Conservation (phyloP, 2,797 vertebrate species). For the Prunella strophiata region DNA sequence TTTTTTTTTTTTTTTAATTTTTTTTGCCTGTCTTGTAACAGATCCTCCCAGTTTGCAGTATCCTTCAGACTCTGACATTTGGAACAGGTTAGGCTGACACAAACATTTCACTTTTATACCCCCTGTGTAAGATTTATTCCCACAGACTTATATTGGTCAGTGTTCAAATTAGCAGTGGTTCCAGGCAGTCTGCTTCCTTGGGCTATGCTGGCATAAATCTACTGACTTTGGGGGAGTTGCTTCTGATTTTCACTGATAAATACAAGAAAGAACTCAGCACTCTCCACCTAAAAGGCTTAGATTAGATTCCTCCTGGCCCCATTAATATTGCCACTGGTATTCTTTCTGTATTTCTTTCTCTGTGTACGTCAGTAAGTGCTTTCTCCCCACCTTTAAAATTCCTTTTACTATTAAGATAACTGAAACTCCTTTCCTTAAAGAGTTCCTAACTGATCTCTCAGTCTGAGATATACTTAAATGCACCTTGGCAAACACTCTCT, state of each 20-base stretch:
- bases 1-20: background rate
- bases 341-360: background rate
- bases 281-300: conserved; percentile 34
- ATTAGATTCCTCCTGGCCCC: conserved; percentile 25
- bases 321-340: conserved; percentile 8
- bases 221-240: conserved; percentile 35
- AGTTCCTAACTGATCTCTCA: background rate
- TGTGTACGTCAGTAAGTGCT: background rate
- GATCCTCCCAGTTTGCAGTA: background rate
- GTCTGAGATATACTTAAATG: background rate
- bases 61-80: conserved; percentile 21
- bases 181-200: conserved; percentile 70
- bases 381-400: background rate
- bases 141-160: conserved; percentile 42
- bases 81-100: conserved; percentile 51
- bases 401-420: background rate
- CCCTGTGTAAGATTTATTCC: conserved; percentile 54
- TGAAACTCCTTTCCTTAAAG: background rate
- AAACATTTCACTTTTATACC: conserved; percentile 45
- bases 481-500: background rate
- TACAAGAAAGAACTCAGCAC: conserved; percentile 9
- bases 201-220: conserved; percentile 58
- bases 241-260: conserved; percentile 61
- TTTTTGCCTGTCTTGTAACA: background rate
- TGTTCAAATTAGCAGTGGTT: conserved; percentile 64